Base-by-base conservation (phyloP, 2,113 vertebrate genomes). In the Atlantisia rogersi region DNA sequence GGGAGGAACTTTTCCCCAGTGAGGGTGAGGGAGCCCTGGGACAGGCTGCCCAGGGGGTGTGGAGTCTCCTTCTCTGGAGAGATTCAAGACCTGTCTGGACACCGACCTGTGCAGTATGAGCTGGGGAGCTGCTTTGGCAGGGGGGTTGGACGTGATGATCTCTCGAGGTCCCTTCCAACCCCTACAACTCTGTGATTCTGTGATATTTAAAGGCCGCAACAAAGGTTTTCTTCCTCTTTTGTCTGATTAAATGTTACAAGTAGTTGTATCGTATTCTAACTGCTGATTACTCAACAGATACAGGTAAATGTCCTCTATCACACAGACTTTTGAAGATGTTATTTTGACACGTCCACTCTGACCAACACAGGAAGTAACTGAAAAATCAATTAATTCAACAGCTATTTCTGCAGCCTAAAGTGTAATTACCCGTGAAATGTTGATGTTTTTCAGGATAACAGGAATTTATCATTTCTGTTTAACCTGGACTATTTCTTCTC, bases 321-420 rank as follows among this genome's bases (percentile, higher is more conserved):
- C 39, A 19, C 73, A 90, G 82, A 48, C 62, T 84, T 92, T 0
- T 31, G 52, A 71, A 79, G 67, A 70, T 40, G 64, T 71, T 90
- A 28, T 75, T 82, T 50, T 83, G 76, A 84, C 70, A 65, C 2
- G 0, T 71, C 67, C 46, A 17, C 9, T 11, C 28, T 3, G 24
- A 79, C 87, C 93, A 91, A 65, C 87, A 29, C 15, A 58, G 77
- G 67, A 84, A 76, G 42, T 7, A 63, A 78, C 69, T 79, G 92
- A 35, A 92, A 92, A 94, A 96, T 71, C 86, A 84, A 91, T 91
- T 91, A 84, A 88, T 90, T 68, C 73, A 83, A 60, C 88, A 86
- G 88, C 58, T 71, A 95, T 79, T 88, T 76, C 83, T 83, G 65
- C 80, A 94, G 62, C 56, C 83, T 59, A 5, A 82, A 65, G 73